These are phyloP conservation scores for Trimorus sp. DNA, from an alignment of 2,888 invertebrate species.

Conservation along the genomic window DNA sequence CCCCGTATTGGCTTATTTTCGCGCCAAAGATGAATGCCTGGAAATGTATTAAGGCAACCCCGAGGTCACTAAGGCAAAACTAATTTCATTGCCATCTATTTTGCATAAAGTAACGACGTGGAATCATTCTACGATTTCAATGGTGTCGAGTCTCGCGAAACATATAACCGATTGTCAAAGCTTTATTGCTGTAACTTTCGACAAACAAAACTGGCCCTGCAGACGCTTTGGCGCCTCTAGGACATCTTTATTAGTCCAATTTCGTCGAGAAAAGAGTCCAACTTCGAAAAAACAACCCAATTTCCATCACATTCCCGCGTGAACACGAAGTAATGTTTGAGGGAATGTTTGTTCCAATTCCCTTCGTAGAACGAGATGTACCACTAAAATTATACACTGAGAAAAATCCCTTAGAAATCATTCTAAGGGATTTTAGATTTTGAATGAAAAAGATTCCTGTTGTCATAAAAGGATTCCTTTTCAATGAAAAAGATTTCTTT, in stretches of 20 bases:
- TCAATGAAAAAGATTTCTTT: no score
- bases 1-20: neutral
- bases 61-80: neutral
- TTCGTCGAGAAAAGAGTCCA: slow-evolving; percentile 17
- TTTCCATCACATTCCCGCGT: slow-evolving; percentile 20
- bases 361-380: no score
- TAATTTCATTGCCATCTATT: neutral
- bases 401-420: no score
- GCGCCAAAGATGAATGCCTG: neutral
- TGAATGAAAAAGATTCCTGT: no score
- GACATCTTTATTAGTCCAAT: slow-evolving; percentile 32
- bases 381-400: no score
- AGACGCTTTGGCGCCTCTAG: slow-evolving; percentile 1
- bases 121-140: neutral
- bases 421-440: no score
- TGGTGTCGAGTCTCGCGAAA: no score
- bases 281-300: slow-evolving; percentile 26
- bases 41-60: neutral
- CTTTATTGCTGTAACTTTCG: slow-evolving; percentile 15
- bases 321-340: no score
- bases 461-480: no score
- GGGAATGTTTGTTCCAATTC: no score
- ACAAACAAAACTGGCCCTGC: slow-evolving; percentile 13
- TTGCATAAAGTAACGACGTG: neutral
- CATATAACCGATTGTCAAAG: slow-evolving; percentile 6